Base-by-base conservation (phyloP, 1,140 invertebrate genomes). In the Xylocopa sonorina region DNA sequence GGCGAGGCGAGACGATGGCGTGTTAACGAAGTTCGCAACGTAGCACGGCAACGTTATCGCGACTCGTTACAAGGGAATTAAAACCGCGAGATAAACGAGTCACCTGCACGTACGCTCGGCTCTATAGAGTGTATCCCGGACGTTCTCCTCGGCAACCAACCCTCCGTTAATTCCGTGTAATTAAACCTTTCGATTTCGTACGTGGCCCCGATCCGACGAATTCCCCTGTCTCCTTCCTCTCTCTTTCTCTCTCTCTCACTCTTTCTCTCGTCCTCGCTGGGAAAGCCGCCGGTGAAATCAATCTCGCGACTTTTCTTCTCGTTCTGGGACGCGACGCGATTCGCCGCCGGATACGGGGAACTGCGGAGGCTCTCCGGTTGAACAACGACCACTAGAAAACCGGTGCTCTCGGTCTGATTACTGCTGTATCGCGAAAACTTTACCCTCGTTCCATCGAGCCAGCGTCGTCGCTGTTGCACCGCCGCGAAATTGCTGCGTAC, bases 71-170 rank as follows among this genome's bases (percentile, higher is more conserved):
- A 62, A 62, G 75, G 75, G 55, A 62, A 78, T 78, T 78, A 78
- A 78, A 78, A 78, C 75, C 75, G 9, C 67, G 75, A 71, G 75
- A 78, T 78, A 78, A 78, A 78, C 67, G 75, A 78, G 75, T 78
- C 67, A 38, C 43, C 55, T 4, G 55, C 75, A 78, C 75, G 75
- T 78, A 76, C 62, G 3, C 27, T 41, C 46, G 2, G 3, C 27
- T 41, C 46, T 1, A 27, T 68, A 48, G 27, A 53, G 18, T 29
- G 73, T 34, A 67, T 67, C 63, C 67, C n/a, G n/a, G 16, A 41
- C 18, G 43, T 24, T 29, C 60, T 60, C 14, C 32, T 41, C 38
- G 24, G 53, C 21, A 6, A 24, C 43, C 41, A n/a, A n/a, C 18
- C 9, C 18, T 43, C 7, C 12, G 5, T 24, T 58, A 78, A 51